These are phyloP conservation scores for Drosophila kambysellisi DNA, from an alignment of 2,888 invertebrate genomes.

Conservation along the genomic window DNA sequence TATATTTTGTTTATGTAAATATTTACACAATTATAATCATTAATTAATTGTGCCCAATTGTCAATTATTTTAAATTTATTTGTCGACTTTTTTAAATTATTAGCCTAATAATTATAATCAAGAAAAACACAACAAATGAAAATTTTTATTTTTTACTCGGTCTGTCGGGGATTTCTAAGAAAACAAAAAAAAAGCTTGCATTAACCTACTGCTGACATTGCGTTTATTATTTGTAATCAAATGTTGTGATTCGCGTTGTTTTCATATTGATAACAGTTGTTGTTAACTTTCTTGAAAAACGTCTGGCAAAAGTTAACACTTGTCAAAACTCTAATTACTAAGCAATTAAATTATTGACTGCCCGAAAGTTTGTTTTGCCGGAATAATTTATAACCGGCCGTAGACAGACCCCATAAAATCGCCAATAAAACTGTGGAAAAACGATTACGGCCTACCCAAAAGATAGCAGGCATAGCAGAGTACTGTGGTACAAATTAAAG, in stretches of 20 bases:
- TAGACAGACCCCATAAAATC: slow-evolving; percentile 36
- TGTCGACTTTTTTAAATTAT: neutral
- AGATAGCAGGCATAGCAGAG: neutral
- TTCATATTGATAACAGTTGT: slow-evolving; percentile 28
- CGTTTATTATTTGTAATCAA: slow-evolving; percentile 48
- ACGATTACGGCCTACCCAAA: slow-evolving; percentile 5
- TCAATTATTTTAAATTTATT: neutral
- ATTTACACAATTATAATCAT: neutral
- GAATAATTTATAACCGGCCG: slow-evolving; percentile 44
- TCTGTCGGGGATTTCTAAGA: neutral
- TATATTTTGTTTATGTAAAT: neutral
- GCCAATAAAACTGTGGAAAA: slow-evolving; percentile 34
- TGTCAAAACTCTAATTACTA: slow-evolving; percentile 59
- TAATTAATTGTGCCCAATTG: neutral
- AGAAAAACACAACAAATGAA: neutral
- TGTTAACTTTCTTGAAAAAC: slow-evolving; percentile 5
- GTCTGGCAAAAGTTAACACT: slow-evolving; percentile 34
- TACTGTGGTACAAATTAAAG: slow-evolving; percentile 15
- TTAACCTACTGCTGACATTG: slow-evolving; percentile 28
- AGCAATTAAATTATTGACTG: slow-evolving; percentile 65
- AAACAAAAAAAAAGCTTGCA: neutral
- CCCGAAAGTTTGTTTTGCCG: slow-evolving; percentile 31
- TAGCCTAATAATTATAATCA: neutral
- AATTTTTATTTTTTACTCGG: neutral
- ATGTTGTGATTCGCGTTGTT: slow-evolving; percentile 23